A percentile compares a stretch with the other conserved stretches of the same genome.
phyloP scores from a whole-genome alignment of 2,113 vertebrate genomes.

The Cygnus atratus region DNA sequence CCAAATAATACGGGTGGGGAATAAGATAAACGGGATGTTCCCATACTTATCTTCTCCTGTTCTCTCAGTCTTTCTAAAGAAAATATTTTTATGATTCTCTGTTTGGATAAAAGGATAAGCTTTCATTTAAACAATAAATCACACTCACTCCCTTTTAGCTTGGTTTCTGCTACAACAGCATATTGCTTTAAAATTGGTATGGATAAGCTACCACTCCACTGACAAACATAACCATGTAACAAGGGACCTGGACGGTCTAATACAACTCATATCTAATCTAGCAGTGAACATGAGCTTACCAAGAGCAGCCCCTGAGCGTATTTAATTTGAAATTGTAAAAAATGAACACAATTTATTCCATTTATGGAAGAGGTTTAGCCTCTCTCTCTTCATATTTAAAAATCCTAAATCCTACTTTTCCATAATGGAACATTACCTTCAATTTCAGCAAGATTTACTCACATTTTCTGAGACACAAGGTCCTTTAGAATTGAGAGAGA shows the following conservation, averaged over 20 bases:
- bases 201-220: background rate
- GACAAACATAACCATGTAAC: background rate
- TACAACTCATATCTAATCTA: background rate
- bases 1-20: background rate
- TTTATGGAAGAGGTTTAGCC: background rate
- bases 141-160: background rate
- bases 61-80: background rate
- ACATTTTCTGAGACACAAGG: constrained; percentile 98
- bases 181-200: too few relatives aligned
- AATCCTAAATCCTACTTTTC: background rate
- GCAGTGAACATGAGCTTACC: background rate
- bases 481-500: constrained; percentile 94
- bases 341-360: background rate
- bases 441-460: constrained; percentile 57
- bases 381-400: background rate
- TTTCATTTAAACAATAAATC: background rate
- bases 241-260: background rate
- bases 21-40: background rate
- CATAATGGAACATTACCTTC: background rate
- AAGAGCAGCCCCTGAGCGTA: background rate
- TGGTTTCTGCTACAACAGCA: background rate
- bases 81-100: background rate
- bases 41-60: background rate
- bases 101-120: background rate
- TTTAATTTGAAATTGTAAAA: background rate